Evolutionary conservation across 2,113 vertebrate species (phyloP).

Genomic region (Anser cygnoides): DNA sequence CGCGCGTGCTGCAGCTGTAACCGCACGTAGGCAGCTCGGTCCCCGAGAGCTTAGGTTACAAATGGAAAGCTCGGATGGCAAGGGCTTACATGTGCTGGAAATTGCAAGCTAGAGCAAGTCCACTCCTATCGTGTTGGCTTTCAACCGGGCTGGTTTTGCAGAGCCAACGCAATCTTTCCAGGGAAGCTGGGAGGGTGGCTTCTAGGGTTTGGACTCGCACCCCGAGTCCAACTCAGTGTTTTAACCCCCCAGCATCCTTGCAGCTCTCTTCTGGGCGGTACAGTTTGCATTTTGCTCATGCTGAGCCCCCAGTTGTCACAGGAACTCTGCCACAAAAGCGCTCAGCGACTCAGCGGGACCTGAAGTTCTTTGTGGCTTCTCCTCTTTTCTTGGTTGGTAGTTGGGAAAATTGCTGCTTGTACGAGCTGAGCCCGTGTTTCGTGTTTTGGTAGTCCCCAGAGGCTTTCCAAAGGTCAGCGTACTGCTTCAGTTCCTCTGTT

Average conservation of each 20-base stretch:
- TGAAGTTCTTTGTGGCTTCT: not conserved
- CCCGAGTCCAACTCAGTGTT: not conserved
- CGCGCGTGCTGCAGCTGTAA: rapidly evolving
- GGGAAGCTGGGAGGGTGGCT: not conserved
- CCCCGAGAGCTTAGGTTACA: rapidly evolving
- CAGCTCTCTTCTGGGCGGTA: rapidly evolving
- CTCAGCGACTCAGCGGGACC: not conserved
- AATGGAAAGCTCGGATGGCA: rapidly evolving
- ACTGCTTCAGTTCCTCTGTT: not conserved
- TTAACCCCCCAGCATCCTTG: not conserved
- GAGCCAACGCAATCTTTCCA: rapidly evolving
- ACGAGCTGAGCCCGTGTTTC: not conserved
- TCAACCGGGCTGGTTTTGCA: not conserved
- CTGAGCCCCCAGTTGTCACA: rapidly evolving
- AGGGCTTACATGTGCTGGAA: not conserved
- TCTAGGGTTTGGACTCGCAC: not conserved
- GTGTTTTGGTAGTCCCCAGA: not conserved
- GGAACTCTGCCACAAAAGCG: not conserved
- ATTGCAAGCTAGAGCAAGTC: not conserved
- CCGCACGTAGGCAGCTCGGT: rapidly evolving
- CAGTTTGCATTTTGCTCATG: not conserved
- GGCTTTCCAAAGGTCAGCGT: not conserved
- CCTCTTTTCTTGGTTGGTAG: not conserved
- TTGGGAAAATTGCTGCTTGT: not conserved
- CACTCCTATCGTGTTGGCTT: rapidly evolving